Base-by-base conservation (phyloP, 2,113 vertebrate species). In the Pelobates fuscus region DNA sequence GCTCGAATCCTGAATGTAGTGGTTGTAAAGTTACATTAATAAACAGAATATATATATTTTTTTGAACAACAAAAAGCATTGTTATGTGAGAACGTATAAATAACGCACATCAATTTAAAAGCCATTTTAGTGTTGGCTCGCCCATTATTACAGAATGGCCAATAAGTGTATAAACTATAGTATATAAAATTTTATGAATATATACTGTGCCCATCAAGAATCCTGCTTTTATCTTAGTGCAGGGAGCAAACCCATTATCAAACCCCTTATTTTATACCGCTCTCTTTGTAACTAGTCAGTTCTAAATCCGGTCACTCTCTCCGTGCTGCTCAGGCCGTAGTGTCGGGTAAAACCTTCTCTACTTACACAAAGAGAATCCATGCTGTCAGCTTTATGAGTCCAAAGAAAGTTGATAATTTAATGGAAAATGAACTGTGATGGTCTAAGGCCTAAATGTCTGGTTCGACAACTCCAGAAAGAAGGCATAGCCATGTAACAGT, bases 141-240 rank as follows among this genome's bases (percentile, higher is more conserved):
- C 94, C 95, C 95, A 95, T 97, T 94, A 94, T 86, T 84, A 90
- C 92, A 90, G 93, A 90, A 96, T 93, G 93, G 94, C 92, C 94
- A 95, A 96, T 98, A 97, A 97, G 95, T 98, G 93, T 96, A 93
- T 99, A 95, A 98, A 95, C 92, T 89, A 88, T 85, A 95, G 93
- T 96, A 92, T 96, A 96, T 99, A 95, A 99, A 96, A 95, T 94
- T 91, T 95, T 92, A 96, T 96, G 90, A 93, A 96, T 95, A 95
- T 96, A 88, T 92, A 93, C 86, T 86, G 86, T 85, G 85, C 81
- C 84, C 89, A 92, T 94, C 93, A 93, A 92, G 89, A 88, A 86
- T 88, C 88, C 89, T 84, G 88, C 91, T 90, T 92, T 92, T 91
- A 92, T 91, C 90, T 89, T 84, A 91, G 88, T 85, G 86, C 88